phyloP scores from a whole-genome alignment of 2,888 invertebrate species.

The Drosophila subquinaria region DNA sequence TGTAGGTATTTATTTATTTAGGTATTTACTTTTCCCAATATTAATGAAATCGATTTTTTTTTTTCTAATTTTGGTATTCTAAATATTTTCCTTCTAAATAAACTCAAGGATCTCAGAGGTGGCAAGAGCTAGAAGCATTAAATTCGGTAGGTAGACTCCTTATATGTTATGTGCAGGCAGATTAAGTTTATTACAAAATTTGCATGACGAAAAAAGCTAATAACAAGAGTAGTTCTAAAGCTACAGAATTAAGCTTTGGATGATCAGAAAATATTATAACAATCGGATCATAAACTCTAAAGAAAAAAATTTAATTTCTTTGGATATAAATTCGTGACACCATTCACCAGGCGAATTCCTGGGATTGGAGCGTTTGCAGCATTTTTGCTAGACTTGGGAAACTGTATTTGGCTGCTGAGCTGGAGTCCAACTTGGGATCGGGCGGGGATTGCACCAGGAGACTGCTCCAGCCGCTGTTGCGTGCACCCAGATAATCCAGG shows the following conservation, averaged over 20 bases:
- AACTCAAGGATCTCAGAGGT: too few relatives aligned
- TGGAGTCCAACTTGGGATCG: slow-evolving; percentile 1
- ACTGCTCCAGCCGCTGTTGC: slow-evolving; percentile 86
- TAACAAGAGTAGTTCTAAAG: not conserved
- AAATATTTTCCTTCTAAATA: too few relatives aligned
- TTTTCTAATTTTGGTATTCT: too few relatives aligned
- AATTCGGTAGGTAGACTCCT: too few relatives aligned
- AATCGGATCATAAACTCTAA: not conserved
- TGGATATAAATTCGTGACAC: not conserved
- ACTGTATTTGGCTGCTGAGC: slow-evolving; percentile 59
- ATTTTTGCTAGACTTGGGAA: slow-evolving; percentile 70
- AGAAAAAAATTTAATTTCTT: not conserved
- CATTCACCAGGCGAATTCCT: slow-evolving; percentile 76
- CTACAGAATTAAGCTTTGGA: not conserved
- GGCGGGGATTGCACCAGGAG: slow-evolving; percentile 60
- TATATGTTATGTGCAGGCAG: too few relatives aligned
- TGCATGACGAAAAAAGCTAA: too few relatives aligned
- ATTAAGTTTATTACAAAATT: too few relatives aligned
- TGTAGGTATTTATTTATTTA: too few relatives aligned
- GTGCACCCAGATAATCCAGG: slow-evolving; percentile 93
- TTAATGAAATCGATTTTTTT: too few relatives aligned
- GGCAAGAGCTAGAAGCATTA: too few relatives aligned
- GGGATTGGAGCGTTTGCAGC: slow-evolving; percentile 68
- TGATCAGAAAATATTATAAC: not conserved
- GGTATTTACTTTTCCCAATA: too few relatives aligned